These are phyloP conservation scores for Mystacides longicornis DNA, from an alignment of 2,888 invertebrate species.

Conservation along the genomic window DNA sequence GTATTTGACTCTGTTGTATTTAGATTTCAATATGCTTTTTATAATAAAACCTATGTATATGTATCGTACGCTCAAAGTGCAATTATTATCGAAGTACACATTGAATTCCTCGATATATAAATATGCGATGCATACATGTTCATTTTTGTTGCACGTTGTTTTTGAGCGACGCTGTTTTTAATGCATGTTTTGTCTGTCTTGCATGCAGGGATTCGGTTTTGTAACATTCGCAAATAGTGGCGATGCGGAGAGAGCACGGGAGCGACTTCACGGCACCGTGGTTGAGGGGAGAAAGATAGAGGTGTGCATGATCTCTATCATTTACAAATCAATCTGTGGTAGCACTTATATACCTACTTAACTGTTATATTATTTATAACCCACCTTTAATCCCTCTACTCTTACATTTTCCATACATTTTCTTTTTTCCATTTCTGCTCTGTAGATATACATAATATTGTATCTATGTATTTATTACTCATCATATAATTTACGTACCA, in stretches of 20 bases:
- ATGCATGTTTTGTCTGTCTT: constrained; percentile 94
- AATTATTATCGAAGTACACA: constrained; percentile 34
- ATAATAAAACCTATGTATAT: constrained; percentile 34
- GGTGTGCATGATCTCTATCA: constrained; percentile 89
- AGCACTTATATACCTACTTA: constrained; percentile 44
- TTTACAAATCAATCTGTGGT: constrained; percentile 42
- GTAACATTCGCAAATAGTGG: constrained; percentile 99
- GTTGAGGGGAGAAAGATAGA: constrained; percentile 99
- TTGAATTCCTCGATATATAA: constrained; percentile 24
- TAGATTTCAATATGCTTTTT: constrained; percentile 31
- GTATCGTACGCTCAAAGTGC: constrained; percentile 50
- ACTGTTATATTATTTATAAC: constrained; percentile 46
- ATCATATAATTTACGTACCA: neutral
- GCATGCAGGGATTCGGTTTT: constrained; percentile 99
- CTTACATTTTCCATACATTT: constrained; percentile 39
- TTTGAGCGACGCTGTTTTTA: constrained; percentile 73
- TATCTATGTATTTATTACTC: neutral
- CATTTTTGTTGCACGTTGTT: constrained; percentile 70
- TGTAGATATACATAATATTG: constrained; percentile 35
- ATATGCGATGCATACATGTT: constrained; percentile 56
- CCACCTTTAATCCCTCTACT: constrained; percentile 36
- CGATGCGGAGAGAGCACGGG: constrained; percentile 99
- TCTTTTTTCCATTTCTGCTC: constrained; percentile 40
- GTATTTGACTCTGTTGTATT: constrained; percentile 26
- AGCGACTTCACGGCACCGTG: constrained; percentile 99